Evolutionary conservation across 2,797 vertebrate species (phyloP).

Genomic region (Pipistrellus pygmaeus): DNA sequence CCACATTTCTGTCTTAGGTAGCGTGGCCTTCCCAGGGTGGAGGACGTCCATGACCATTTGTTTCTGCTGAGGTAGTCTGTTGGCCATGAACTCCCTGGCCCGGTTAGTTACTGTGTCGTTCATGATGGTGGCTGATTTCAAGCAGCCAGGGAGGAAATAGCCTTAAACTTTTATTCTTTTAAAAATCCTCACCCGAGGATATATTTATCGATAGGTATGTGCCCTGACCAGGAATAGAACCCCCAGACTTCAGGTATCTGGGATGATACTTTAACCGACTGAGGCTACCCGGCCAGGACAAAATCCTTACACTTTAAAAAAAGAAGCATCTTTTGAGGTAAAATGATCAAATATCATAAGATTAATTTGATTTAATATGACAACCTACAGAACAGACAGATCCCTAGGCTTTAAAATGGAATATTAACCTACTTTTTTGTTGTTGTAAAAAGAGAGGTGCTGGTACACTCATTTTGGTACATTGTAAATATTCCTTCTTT

Average conservation of each 20-base stretch:
- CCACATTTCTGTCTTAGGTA: not conserved
- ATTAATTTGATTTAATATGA: conserved; percentile 21
- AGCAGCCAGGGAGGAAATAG: not conserved
- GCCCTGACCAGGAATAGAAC: not conserved
- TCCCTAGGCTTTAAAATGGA: not conserved
- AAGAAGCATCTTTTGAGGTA: conserved; percentile 23
- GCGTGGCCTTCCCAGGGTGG: not conserved
- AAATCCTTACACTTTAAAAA: not conserved
- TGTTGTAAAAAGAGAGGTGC: not conserved
- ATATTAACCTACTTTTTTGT: not conserved
- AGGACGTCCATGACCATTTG: not conserved
- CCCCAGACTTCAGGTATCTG: not conserved
- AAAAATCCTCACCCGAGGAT: not conserved
- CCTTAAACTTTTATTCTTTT: not conserved
- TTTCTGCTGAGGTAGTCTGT: not conserved
- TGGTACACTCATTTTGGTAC: not conserved
- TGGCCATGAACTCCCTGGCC: not conserved
- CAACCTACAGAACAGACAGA: not conserved
- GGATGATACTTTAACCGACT: not conserved
- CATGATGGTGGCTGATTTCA: not conserved
- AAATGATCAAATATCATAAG: conserved; percentile 29
- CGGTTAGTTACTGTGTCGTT: not conserved
- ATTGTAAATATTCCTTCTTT: not conserved
- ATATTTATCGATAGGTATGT: not conserved
- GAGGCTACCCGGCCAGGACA: not conserved